Base-by-base conservation (phyloP, 2,113 vertebrate species). In the Paradisaea rubra region DNA sequence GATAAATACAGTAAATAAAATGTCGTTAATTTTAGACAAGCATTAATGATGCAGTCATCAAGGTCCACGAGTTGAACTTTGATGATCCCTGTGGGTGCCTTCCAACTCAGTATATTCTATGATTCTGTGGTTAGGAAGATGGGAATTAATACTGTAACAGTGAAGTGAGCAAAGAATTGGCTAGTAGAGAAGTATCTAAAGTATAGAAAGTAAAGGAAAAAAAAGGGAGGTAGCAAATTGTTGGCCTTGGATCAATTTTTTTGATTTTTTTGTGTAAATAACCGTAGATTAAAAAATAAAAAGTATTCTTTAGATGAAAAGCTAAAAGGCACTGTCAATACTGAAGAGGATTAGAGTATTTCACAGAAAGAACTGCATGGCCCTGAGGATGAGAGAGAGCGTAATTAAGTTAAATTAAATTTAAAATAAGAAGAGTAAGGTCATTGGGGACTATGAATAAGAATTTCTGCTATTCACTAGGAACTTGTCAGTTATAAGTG, bases 351-450 rank as follows among this genome's bases (percentile, higher is more conserved):
- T 93, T 85, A 85, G 17, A 37, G 17, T 72, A 61, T 94, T 91
- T 93, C 41, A 85, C 41, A 61, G 72, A 76, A 93, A 94, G 31
- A 88, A 82, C 31, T 80, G 15, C 66, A 20, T 69, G 85, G 81
- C 85, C 88, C 61, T 68, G 93, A 96, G 53, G 45, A 91, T 49
- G 42, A 42, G 41, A 82, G 17, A 61, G 86, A 91, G 23, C 0
- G 0, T 76, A 89, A 95, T 81, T 81, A 94, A 92, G 66, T 82
- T 65, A 90, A 81, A 92, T 87, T 71, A 76, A 84, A 85, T 87
- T 92, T 91, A 39, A 88, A 82, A 91, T 72, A 87, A 91, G 89
- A 95, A 87, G 15, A 84, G 7, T 73, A 85, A 93, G 70, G 63
- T 88, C 74, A 80, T 3, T 7, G 2, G 37, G 41, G 42, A 76